Percentiles rank a stretch among this genome's conserved stretches.
Conservation (phyloP, 2,797 vertebrate genomes). For the Silurus aristotelis region DNA sequence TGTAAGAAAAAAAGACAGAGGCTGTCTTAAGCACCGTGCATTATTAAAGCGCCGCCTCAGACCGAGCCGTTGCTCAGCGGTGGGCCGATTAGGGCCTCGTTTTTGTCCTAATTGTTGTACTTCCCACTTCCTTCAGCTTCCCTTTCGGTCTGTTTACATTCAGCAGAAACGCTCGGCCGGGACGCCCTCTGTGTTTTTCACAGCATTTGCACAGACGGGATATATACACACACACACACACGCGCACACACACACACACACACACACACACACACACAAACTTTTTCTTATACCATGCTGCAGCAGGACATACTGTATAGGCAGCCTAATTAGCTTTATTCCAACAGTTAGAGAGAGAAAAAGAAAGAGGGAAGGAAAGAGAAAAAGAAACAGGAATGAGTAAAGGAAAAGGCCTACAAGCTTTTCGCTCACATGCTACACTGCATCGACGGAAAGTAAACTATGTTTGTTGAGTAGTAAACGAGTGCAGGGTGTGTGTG, state of each 20-base stretch:
- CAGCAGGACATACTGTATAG: conserved; percentile 49
- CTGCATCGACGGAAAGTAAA: conserved; percentile 28
- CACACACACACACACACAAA: conserved; percentile 3
- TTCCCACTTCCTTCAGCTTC: background rate
- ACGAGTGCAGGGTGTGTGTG: conserved; percentile 25
- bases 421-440: conserved; percentile 25
- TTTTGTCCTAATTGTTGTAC: conserved; percentile 44
- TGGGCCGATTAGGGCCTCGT: conserved; percentile 23
- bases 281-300: background rate
- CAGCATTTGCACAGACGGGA: background rate
- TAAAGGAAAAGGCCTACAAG: background rate
- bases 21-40: conserved; percentile 31
- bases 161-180: conserved; percentile 15
- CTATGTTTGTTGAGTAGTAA: conserved; percentile 5
- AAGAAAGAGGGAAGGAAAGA: conserved; percentile 33
- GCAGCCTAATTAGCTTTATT: conserved; percentile 71
- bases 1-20: conserved; percentile 34
- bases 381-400: background rate
- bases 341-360: conserved; percentile 61
- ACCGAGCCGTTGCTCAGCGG: conserved; percentile 3
- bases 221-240: background rate
- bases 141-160: conserved; percentile 15
- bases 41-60: conserved; percentile 35
- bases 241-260: background rate
- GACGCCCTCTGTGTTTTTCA: background rate